Conservation (phyloP, 2,888 invertebrate species). For the Sarcophaga variegata region DNA sequence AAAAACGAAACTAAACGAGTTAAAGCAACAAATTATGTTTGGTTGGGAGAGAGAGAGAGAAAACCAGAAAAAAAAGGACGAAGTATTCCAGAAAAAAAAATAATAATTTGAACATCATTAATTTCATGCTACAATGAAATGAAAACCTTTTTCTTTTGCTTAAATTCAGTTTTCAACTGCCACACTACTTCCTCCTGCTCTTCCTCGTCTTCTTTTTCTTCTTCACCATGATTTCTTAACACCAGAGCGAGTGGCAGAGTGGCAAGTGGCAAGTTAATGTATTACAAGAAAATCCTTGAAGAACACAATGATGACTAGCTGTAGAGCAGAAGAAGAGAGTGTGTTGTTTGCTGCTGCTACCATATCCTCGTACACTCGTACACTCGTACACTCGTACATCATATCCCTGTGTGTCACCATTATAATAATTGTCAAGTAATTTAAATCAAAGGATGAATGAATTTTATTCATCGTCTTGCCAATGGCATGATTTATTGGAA, state of each 20-base stretch:
- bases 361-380: constrained; percentile 44
- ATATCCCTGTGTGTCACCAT: constrained; percentile 74
- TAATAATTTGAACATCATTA: constrained; percentile 68
- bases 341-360: too few species aligned
- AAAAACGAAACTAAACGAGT: constrained; percentile 1
- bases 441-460: constrained; percentile 75
- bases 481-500: constrained; percentile 67
- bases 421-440: constrained; percentile 80
- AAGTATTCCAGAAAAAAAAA: constrained; percentile 13
- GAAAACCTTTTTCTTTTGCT: constrained; percentile 35
- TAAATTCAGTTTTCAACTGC: background rate
- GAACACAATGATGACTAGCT: too few species aligned
- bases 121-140: constrained; percentile 65
- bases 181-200: too few species aligned
- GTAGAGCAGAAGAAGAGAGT: too few species aligned
- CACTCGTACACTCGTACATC: constrained; percentile 69
- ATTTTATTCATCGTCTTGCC: constrained; percentile 34
- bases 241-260: background rate
- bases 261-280: constrained; percentile 44
- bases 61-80: background rate
- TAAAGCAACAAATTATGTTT: constrained; percentile 23
- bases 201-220: background rate
- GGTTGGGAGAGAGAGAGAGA: constrained; percentile 9
- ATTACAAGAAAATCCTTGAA: background rate
- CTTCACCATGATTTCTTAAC: background rate